These are phyloP conservation scores for Asbolus verrucosus DNA, from an alignment of 1,140 invertebrate genomes.

Conservation along the genomic window DNA sequence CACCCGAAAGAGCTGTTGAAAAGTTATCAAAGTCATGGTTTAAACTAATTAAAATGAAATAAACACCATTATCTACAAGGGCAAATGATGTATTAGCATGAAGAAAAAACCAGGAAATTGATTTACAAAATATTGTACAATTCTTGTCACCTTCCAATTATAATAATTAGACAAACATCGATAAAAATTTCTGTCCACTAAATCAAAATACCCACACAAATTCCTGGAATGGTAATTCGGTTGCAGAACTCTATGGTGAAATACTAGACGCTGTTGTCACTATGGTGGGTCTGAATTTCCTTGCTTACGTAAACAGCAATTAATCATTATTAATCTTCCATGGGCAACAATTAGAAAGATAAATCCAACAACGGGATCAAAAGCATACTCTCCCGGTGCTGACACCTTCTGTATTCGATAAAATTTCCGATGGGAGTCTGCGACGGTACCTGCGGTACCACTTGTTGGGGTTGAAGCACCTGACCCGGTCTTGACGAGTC, in stretches of 20 bases:
- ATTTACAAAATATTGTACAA: not conserved
- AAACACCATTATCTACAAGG: no score
- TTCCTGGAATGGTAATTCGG: conserved; percentile 11
- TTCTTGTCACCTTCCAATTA: conserved; percentile 13
- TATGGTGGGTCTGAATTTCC: conserved; percentile 1
- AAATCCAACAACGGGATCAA: no score
- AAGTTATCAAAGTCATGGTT: no score
- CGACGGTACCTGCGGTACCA: conserved; percentile 34
- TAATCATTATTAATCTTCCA: not conserved
- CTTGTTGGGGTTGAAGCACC: conserved; percentile 45
- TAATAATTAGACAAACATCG: conserved; percentile 17
- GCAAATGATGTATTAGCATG: no score
- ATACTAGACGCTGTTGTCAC: not conserved
- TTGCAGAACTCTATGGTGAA: conserved; percentile 1
- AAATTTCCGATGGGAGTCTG: conserved; percentile 16
- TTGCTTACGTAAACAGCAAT: no score
- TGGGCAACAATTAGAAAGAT: no score
- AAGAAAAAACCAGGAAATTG: no score
- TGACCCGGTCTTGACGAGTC: conserved; percentile 51
- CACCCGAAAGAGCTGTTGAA: no score
- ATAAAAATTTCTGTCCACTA: conserved; percentile 1
- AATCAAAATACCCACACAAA: conserved; percentile 28
- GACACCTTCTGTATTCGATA: not conserved
- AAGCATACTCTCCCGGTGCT: not conserved
- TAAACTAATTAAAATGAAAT: no score